Evolutionary conservation across 2,888 invertebrate genomes (phyloP).

Genomic region (Cheilosia urbana): DNA sequence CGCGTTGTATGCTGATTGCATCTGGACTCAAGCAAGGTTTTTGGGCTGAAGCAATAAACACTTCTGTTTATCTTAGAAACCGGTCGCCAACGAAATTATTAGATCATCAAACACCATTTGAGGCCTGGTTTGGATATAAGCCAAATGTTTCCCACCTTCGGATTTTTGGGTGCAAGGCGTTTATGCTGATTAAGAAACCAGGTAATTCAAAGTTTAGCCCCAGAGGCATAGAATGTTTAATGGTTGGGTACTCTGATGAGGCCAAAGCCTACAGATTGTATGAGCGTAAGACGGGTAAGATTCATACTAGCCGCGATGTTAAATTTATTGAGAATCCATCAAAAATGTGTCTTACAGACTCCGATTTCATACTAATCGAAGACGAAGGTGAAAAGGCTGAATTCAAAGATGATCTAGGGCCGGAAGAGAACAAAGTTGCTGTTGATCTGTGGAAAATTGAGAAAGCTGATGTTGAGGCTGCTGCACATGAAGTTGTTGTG

Average conservation of each 20-base stretch:
- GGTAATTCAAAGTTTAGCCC: conserved; percentile 39
- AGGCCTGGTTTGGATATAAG: conserved; percentile 61
- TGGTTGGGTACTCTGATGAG: conserved; percentile 42
- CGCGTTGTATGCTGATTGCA: conserved; percentile 6
- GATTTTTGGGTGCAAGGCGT: conserved; percentile 47
- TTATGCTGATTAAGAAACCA: conserved; percentile 32
- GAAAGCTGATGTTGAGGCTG: too few species aligned
- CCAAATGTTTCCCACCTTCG: conserved; percentile 48
- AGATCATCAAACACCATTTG: conserved; percentile 65
- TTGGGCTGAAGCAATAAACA: conserved; percentile 64
- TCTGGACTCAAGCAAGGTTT: conserved; percentile 72
- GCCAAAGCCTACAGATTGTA: conserved; percentile 46
- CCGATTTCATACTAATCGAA: conserved; percentile 23
- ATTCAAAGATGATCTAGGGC: background rate
- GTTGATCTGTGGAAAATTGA: background rate
- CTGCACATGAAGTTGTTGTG: too few species aligned
- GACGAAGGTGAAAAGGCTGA: background rate
- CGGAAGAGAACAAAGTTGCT: background rate
- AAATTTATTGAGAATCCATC: conserved; percentile 40
- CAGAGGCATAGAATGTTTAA: conserved; percentile 38
- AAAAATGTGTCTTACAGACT: conserved; percentile 28
- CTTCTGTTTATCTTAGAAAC: conserved; percentile 39
- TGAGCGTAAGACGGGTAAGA: conserved; percentile 28
- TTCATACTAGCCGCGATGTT: conserved; percentile 33
- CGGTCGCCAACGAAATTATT: conserved; percentile 49